Evolutionary conservation across 2,888 invertebrate species (phyloP), one percentile per base, ranked within the genome.

Genomic region (Limenitis camilla): DNA sequence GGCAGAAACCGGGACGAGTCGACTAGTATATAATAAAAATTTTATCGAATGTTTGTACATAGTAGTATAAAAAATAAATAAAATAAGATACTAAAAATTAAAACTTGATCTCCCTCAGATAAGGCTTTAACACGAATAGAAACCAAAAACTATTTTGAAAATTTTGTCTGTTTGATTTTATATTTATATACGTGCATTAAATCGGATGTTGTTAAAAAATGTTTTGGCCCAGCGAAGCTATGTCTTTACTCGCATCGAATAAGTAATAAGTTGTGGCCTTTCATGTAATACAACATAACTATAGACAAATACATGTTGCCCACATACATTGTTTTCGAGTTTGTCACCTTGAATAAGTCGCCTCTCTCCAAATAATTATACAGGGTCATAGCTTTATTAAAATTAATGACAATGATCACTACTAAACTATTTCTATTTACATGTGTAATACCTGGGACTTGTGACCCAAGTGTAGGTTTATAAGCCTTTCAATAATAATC

Each of bases 251-350:
- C 9, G 9, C 19, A 40, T 19, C 4, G 19, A 27, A 29, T 19
- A 32, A 42, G 32, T 11, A 32, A 32, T 11, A 32, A 28, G 28
- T 27, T 28, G 8, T 29, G 32, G 11, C 36, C 40, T 41, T 42
- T 6, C 31, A 9, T 38, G 32, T 29, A 33, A 36, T 36, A 49
- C 41, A 52, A 33, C 47, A 39, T 19, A 3, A 3, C 19, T 19
- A 19, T 19, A 19, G 19, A 19, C 19, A 42, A 51, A 19, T 51
- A 46, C n/a, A 36, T n/a, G 49, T 55, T 55, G 59, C 63, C 65
- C 57, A 66, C 65, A 63, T 61, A 52, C 60, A 62, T 64, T 65
- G 63, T 66, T 63, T 58, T 63, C 57, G 52, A 59, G 55, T 53
- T 53, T 59, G 60, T 65, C 61, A 60, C 66, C 67, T 67, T 63